Base-by-base conservation (phyloP, 2,888 invertebrate species). In the Serripes groenlandicus region DNA sequence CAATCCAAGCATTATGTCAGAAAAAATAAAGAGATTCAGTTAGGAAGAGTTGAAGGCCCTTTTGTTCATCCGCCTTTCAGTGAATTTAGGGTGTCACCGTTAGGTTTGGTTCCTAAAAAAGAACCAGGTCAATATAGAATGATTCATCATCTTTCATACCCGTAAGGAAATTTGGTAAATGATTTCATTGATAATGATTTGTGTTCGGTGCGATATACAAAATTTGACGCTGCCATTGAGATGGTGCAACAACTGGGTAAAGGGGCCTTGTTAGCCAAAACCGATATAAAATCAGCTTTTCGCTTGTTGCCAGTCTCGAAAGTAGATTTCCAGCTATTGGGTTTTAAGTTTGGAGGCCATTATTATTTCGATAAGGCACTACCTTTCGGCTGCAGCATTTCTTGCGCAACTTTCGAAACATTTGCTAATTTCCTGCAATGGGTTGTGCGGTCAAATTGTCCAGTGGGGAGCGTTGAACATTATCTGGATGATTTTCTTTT, bases 61-160 rank as follows among this genome's bases (percentile, higher is more conserved):
- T 75, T 75, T 49, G 32, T 35, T 3, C 18, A 34, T 5, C 49
- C 52, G 3, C 80, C 75, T 7, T 18, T 80, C 5, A 26, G 30
- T 34, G 56, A 34, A 30, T 32, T 80, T 9, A 23, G 64, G 23
- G 70, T 80, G 3, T 75, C 71, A 21, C 80, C 80, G 2, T 21
- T 80, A 26, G 80, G 75, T 70, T 35, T 80, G 1, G 75, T 75
- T 15, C 82, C 81, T 0, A 85, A 81, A 54, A n/a, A n/a, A n/a
- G 71, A 75, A 37, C 11, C 26, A 23, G 73, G 69, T 4, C 68
- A 75, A 52, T 81, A 49, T 68, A 58, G 79, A 5, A 18, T 85
- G 4, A 85, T 85, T 18, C 76, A 79, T 26, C 82, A 82, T 54
- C 35, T 85, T 1, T 82, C 77, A 1, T 76, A 79, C 34, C 79